phyloP scores from a whole-genome alignment of 1,140 invertebrate species.

The Pararge aegeria region DNA sequence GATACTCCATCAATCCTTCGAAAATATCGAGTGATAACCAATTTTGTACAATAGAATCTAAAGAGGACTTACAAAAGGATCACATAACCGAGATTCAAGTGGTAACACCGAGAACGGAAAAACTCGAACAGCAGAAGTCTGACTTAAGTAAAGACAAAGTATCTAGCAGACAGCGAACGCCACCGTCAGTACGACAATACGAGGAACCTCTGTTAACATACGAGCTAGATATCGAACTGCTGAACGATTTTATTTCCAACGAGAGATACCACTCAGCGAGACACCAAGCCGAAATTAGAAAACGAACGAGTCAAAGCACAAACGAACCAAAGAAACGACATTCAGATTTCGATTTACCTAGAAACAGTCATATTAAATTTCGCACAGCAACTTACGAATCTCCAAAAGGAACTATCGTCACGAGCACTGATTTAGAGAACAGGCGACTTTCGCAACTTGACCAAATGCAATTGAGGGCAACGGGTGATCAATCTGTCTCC shows the following conservation, averaged over 20 bases:
- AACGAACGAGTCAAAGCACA: constrained; percentile 56
- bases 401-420: constrained; percentile 68
- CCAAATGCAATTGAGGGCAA: constrained; percentile 57
- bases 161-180: constrained; percentile 58
- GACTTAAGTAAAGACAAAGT: constrained; percentile 56
- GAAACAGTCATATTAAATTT: constrained; percentile 81
- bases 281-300: constrained; percentile 58
- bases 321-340: constrained; percentile 75
- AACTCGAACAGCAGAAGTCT: constrained; percentile 47
- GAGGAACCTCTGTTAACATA: constrained; percentile 63
- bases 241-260: constrained; percentile 74
- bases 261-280: constrained; percentile 69
- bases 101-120: constrained; percentile 61
- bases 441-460: constrained; percentile 73
- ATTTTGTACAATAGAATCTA: constrained; percentile 41
- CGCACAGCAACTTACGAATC: constrained; percentile 81
- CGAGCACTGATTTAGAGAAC: constrained; percentile 72
- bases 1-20: constrained; percentile 58
- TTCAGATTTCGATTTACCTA: constrained; percentile 74
- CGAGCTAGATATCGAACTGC: constrained; percentile 68
- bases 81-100: constrained; percentile 78
- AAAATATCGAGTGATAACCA: constrained; percentile 45
- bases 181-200: constrained; percentile 35
- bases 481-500: constrained; percentile 40
- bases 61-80: constrained; percentile 49